Base-by-base conservation (phyloP, 2,888 invertebrate species). In the Cosmorhoe ocellata region DNA sequence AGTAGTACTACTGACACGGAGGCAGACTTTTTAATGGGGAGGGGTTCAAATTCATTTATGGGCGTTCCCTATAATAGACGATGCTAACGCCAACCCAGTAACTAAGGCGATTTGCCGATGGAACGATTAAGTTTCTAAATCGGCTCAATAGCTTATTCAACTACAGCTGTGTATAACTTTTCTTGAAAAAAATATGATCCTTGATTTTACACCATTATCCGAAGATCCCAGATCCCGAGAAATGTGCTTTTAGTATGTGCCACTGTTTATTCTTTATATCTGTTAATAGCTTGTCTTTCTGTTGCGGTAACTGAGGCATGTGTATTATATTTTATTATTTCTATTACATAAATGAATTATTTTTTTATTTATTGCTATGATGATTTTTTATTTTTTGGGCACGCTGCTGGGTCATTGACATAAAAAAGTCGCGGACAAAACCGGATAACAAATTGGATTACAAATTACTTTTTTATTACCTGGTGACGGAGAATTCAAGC, bases 201-300 rank as follows among this genome's bases (percentile, higher is more conserved):
- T 32, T n/a, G n/a, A n/a, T n/a, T n/a, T n/a, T n/a, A n/a, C n/a
- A n/a, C n/a, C n/a, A n/a, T n/a, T 13, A 26, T 32, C 9, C 13
- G 3, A 39, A 33, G 27, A 13, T 12, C 18, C 1, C 30, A 28
- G 12, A n/a, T n/a, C n/a, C n/a, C n/a, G n/a, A n/a, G n/a, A 33
- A 13, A 13, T 26, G n/a, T 24, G 41, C 32, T 42, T 41, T 11
- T 51, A 36, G 2, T 46, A 46, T 46, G 33, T 28, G 37, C 22
- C 42, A 46, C 42, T 46, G 38, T 46, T 46, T 40, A 39, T 44
- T 18, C 8, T 22, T 40, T 27, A 27, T 27, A 39, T 33, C 1
- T 37, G 37, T 51, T 44, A 31, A 42, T 30, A 50, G 7, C 24
- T 40, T 40, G 10, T 27, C 11, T 36, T 4, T 22, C 27, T 9